These are phyloP conservation scores for Nemopilema nomurai DNA, from an alignment of 30 jellyfish, hydroid and myxozoan species.

Conservation along the genomic window DNA sequence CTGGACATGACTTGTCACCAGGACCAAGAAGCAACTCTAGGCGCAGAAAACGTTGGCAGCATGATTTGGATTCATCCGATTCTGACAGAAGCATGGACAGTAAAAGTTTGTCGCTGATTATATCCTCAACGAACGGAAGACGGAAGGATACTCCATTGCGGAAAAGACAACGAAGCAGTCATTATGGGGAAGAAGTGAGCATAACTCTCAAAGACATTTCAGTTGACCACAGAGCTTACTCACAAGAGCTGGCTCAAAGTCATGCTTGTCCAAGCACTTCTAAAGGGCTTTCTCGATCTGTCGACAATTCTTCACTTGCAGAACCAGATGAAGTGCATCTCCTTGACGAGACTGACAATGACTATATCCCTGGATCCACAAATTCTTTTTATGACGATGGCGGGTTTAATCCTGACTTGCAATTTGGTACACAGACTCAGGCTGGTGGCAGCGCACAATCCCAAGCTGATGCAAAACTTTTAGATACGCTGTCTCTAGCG, in stretches of 20 bases:
- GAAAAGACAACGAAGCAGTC: background rate
- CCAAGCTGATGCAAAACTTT: background rate
- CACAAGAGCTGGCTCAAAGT: background rate
- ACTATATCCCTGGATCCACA: background rate
- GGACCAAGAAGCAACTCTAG: background rate
- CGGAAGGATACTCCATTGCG: background rate
- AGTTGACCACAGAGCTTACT: background rate
- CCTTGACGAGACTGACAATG: conserved; percentile 1
- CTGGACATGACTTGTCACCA: background rate
- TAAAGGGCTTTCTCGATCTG: background rate
- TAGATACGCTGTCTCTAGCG: background rate
- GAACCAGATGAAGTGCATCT: background rate
- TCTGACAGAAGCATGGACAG: background rate
- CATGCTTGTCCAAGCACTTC: background rate
- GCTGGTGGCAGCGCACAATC: background rate
- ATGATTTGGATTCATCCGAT: background rate
- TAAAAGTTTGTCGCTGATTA: background rate
- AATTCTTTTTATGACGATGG: conserved; percentile 38
- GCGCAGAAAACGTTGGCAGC: background rate
- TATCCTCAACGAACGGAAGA: background rate
- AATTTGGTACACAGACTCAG: background rate
- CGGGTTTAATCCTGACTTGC: conserved; percentile 30
- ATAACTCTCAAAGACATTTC: too few species aligned
- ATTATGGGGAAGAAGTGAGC: background rate
- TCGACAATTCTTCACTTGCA: background rate